Percentiles rank a stretch among this genome's conserved stretches.
Conservation (phyloP, 2,797 vertebrate genomes). For the Falco naumanni region DNA sequence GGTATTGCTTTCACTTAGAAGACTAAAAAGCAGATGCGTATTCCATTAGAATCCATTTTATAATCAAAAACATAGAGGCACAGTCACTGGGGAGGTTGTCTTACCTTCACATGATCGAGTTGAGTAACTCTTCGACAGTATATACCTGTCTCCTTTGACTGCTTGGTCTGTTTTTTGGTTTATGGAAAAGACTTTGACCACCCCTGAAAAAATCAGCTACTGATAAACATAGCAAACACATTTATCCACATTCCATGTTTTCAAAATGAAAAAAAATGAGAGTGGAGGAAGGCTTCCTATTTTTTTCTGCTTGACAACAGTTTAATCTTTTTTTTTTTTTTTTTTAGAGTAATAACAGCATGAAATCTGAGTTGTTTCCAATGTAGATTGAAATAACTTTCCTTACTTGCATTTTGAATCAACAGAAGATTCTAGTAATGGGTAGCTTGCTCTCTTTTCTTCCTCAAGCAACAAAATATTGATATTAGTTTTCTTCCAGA, state of each 20-base stretch:
- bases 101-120: fast-evolving
- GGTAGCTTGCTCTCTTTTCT: background rate
- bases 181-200: background rate
- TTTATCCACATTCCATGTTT: background rate
- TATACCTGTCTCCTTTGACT: background rate
- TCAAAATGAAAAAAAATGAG: background rate
- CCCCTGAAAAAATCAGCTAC: background rate
- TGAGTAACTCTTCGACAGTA: background rate
- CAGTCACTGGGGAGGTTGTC: background rate
- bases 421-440: background rate
- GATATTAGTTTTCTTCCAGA: background rate
- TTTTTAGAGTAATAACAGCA: background rate
- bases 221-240: background rate
- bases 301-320: background rate
- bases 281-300: background rate
- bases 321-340: background rate
- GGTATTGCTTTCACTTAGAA: background rate
- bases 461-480: background rate
- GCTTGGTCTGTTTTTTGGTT: background rate
- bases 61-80: background rate
- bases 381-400: background rate
- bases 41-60: background rate
- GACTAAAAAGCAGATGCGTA: background rate
- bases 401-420: background rate
- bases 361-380: background rate